Evolutionary conservation across 2,113 vertebrate species (phyloP), one percentile per base, ranked within the genome.

Genomic region (Semnornis frantzii): DNA sequence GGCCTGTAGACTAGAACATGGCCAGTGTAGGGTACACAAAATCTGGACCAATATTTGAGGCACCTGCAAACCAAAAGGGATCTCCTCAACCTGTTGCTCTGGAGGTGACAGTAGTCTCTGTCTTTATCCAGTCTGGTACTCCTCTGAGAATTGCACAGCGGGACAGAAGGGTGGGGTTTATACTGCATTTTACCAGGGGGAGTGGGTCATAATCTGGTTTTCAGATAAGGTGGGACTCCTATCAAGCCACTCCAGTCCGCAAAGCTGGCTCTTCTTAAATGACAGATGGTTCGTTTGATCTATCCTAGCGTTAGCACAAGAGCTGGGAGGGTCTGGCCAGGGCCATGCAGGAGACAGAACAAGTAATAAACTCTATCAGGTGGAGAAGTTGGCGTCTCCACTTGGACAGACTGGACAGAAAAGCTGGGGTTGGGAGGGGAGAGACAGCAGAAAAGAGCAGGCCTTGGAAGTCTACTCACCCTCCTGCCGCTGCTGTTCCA

Each of bases 21-120:
- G 88, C 72, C 81, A 88, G 79, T 34, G 6, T 78, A 78, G 87
- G 79, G 72, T 77, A 75, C 33, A 50, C 71, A 75, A 81, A 92
- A 85, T 85, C 80, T 81, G 90, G 91, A 93, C 85, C 95, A 92
- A 93, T 90, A 46, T 6, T 72, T 54, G 81, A 90, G 72, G 58
- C 62, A 79, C 86, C 82, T 85, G 83, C 69, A 71, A 91, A 79
- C 84, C 75, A 87, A 60, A 94, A 89, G 60, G 71, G 78, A 83
- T 72, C 57, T 89, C 46, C 50, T 91, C 17, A 1, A 52, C 60
- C 54, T 66, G 62, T 69, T 84, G 73, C 83, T 84, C 71, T 64
- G 78, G 86, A 90, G 85, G 46, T 87, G 87, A 75, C 63, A 88
- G 46, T 15, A 87, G 60, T 54, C 72, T 21, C 14, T 46, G 33